Percentiles rank a stretch among this genome's conserved stretches.
Evolutionary conservation across 2,888 invertebrate species (phyloP).

Genomic region (Agonopterix alstromeriana): DNA sequence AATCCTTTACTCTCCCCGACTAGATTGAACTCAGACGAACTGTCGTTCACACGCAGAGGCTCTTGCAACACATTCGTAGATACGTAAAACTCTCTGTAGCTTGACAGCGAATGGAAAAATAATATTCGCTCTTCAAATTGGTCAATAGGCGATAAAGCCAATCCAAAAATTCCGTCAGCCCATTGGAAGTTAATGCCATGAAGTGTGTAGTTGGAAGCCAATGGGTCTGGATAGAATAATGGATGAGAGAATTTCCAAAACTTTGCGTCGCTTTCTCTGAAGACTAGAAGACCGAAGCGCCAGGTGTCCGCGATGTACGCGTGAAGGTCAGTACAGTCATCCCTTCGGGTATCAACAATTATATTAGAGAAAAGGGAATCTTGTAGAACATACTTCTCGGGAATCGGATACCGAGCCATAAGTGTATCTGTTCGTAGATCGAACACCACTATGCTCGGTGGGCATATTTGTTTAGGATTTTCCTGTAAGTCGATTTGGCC

Average conservation of each 20-base stretch:
- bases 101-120: constrained; percentile 89
- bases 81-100: constrained; percentile 86
- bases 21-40: constrained; percentile 46
- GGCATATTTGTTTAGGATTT: constrained; percentile 81
- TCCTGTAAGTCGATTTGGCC: constrained; percentile 83
- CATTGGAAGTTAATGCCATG: constrained; percentile 88
- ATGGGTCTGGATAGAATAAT: constrained; percentile 83
- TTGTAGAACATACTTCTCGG: constrained; percentile 79
- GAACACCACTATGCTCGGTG: constrained; percentile 84
- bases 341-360: constrained; percentile 77
- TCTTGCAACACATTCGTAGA: constrained; percentile 80
- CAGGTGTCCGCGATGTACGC: constrained; percentile 84
- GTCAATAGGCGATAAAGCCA: constrained; percentile 79
- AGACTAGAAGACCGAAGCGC: constrained; percentile 80
- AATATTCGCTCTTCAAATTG: constrained; percentile 77
- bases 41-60: constrained; percentile 54
- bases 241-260: constrained; percentile 83
- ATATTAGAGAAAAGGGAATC: constrained; percentile 83
- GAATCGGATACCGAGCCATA: constrained; percentile 80
- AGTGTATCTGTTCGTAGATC: constrained; percentile 81
- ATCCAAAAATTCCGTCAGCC: constrained; percentile 88
- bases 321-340: constrained; percentile 78
- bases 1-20: constrained; percentile 74
- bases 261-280: constrained; percentile 73
- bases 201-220: constrained; percentile 84